A percentile compares a stretch with the other conserved stretches of the same genome.
Conservation (phyloP, 1,140 invertebrate species). For the Prorops nasuta region DNA sequence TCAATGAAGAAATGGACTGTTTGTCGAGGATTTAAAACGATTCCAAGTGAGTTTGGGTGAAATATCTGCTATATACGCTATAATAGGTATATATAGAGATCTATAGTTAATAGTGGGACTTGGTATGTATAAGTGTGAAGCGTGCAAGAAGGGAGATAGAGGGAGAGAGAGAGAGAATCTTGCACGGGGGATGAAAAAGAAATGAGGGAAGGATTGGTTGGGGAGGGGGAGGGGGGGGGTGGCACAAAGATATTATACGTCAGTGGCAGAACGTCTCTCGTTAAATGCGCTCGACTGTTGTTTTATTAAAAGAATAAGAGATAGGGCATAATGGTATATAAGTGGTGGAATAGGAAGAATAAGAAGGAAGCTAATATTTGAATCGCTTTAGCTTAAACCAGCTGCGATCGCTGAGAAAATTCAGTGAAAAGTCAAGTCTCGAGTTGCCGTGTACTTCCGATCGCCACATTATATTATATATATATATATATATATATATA, state of each 20-base stretch:
- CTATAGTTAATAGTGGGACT: no score
- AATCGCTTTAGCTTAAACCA: slow-evolving; percentile 16
- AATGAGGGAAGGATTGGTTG: neutral
- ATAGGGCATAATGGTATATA: no score
- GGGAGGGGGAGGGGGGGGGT: neutral
- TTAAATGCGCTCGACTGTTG: slow-evolving; percentile 22
- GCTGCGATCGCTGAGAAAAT: slow-evolving; percentile 10
- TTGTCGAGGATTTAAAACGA: no score
- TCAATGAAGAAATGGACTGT: no score
- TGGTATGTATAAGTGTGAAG: no score
- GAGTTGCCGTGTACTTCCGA: neutral
- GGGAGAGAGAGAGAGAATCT: neutral
- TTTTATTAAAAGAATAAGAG: slow-evolving; percentile 22
- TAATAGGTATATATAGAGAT: no score
- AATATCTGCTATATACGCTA: no score
- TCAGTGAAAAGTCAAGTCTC: slow-evolving; percentile 7
- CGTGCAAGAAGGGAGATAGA: neutral
- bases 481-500: no score
- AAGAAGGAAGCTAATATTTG: no score
- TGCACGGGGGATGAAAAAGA: neutral
- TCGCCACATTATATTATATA: neutral
- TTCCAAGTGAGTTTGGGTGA: no score
- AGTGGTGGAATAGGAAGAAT: no score
- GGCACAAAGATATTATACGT: slow-evolving; percentile 13
- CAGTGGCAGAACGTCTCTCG: slow-evolving; percentile 16